Evolutionary conservation across 1,140 invertebrate species (phyloP).

Genomic region (Leptopilina clavipes): DNA sequence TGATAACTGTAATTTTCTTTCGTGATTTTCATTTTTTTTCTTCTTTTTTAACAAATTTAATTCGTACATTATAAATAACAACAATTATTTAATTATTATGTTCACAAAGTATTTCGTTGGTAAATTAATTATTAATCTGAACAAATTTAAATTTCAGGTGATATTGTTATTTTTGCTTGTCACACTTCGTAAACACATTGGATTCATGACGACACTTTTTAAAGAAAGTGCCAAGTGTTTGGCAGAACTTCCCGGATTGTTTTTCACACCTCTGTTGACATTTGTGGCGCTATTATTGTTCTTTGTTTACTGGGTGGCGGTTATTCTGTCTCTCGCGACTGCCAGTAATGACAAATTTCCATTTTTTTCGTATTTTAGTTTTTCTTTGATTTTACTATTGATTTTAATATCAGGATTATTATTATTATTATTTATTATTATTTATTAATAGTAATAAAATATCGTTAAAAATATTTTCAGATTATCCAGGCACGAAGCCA

Average conservation of each 20-base stretch:
- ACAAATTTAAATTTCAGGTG: constrained; percentile 77
- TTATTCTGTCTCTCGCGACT: constrained; percentile 84
- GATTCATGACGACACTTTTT: constrained; percentile 88
- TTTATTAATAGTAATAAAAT: constrained; percentile 28
- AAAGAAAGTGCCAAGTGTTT: constrained; percentile 91
- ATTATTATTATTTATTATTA: too few species aligned
- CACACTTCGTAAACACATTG: constrained; percentile 86
- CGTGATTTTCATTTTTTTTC: background rate
- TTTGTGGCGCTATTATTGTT: constrained; percentile 87
- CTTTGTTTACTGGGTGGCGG: constrained; percentile 88
- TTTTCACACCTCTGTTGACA: constrained; percentile 91
- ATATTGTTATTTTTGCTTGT: constrained; percentile 87
- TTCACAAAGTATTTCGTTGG: too few species aligned
- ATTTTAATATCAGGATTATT: too few species aligned
- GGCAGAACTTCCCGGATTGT: constrained; percentile 86
- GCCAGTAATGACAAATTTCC: constrained; percentile 77
- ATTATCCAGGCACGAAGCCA: constrained; percentile 72
- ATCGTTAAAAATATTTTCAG: constrained; percentile 56
- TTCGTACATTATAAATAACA: background rate
- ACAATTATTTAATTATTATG: constrained; percentile 21
- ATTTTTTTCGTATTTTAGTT: constrained; percentile 25
- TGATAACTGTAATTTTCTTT: constrained; percentile 83
- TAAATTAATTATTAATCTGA: constrained; percentile 34
- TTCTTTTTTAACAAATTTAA: constrained; percentile 6
- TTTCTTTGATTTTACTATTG: too few species aligned